Percentiles rank a stretch among this genome's conserved stretches.
Conservation (phyloP, 2,113 vertebrate species). For the Eulemur rufifrons region DNA sequence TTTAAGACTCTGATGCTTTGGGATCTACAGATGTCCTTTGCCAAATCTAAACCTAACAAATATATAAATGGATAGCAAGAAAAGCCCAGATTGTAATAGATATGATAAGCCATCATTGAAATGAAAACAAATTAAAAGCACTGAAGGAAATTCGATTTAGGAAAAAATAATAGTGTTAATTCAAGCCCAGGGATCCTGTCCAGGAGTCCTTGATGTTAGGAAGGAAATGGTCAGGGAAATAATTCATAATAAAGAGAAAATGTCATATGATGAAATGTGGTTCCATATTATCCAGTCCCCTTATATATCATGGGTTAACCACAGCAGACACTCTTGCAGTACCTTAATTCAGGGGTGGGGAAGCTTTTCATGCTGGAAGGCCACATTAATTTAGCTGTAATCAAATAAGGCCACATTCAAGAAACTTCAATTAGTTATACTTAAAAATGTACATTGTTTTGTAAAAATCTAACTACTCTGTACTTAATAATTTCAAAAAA, state of each 20-base stretch:
- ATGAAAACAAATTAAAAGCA: slow-evolving; percentile 34
- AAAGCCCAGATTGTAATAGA: neutral
- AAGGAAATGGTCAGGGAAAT: slow-evolving; percentile 12
- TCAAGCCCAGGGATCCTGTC: slow-evolving; percentile 10
- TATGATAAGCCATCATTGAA: neutral
- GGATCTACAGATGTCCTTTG: neutral
- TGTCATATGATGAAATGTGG: neutral
- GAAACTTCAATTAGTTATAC: too few relatives aligned
- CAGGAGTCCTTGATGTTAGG: neutral
- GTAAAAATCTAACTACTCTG: too few relatives aligned
- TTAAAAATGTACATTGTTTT: too few relatives aligned
- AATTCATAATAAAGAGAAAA: neutral
- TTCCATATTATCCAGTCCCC: neutral
- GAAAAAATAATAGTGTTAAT: slow-evolving; percentile 25
- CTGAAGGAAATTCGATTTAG: neutral
- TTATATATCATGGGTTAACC: neutral
- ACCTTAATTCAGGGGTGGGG: neutral
- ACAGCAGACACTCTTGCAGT: neutral
- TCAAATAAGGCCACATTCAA: too few relatives aligned
- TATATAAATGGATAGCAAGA: neutral
- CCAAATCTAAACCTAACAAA: neutral
- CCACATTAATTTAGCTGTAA: too few relatives aligned
- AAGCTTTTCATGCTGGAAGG: too few relatives aligned
- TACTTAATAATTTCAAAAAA: too few relatives aligned
- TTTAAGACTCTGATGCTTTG: neutral